Evolutionary conservation across 2,113 vertebrate genomes (phyloP).

Genomic region (Scomber japonicus): DNA sequence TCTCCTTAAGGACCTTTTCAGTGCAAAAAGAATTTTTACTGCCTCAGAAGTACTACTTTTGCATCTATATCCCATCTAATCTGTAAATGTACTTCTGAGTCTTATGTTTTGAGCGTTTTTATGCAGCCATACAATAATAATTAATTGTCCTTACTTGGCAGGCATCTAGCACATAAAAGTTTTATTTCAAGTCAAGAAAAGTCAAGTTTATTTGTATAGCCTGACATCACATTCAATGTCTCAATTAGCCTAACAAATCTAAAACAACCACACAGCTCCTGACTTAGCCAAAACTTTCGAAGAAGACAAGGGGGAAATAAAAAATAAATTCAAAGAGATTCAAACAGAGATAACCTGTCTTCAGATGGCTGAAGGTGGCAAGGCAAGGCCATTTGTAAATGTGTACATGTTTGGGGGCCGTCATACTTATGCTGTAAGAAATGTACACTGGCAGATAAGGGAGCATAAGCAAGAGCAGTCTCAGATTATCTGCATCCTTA

Average conservation of each 20-base stretch:
- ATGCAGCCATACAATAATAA: slow-evolving; percentile 10
- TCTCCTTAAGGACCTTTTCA: slow-evolving; percentile 23
- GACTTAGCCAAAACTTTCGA: too few relatives aligned
- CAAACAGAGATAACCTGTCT: background rate
- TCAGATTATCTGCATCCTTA: slow-evolving; percentile 23
- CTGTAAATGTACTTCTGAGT: slow-evolving; percentile 21
- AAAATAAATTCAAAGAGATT: background rate
- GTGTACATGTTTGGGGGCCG: background rate
- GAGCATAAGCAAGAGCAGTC: background rate
- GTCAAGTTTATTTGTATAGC: slow-evolving; percentile 50
- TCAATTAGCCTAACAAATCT: slow-evolving; percentile 2
- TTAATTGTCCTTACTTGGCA: slow-evolving; percentile 21
- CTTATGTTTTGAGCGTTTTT: slow-evolving; percentile 18
- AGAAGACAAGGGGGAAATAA: background rate
- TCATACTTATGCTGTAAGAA: background rate
- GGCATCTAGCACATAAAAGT: slow-evolving; percentile 50
- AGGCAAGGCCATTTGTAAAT: slow-evolving; percentile 7
- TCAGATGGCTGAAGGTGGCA: too few relatives aligned
- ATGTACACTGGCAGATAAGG: slow-evolving; percentile 10
- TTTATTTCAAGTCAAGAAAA: slow-evolving; percentile 64
- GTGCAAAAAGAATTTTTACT: slow-evolving; percentile 50
- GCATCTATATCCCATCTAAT: slow-evolving; percentile 53
- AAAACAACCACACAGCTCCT: background rate
- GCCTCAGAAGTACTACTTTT: slow-evolving; percentile 48
- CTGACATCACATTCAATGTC: slow-evolving; percentile 16